Percentiles rank a stretch among this genome's conserved stretches.
phyloP scores from a whole-genome alignment of 2,113 vertebrate genomes.

The Rhinoderma darwinii region DNA sequence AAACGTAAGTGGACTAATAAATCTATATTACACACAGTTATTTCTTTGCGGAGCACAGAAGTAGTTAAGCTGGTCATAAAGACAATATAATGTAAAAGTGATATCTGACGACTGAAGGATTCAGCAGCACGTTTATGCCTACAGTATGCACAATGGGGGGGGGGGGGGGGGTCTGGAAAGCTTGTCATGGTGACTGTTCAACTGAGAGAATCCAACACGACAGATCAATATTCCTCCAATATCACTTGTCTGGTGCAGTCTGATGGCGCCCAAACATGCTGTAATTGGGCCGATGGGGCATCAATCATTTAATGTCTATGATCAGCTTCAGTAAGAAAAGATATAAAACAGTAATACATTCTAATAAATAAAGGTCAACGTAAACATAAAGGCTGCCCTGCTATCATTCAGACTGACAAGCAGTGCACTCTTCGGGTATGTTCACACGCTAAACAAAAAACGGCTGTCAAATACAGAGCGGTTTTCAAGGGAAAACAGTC shows the following conservation, averaged over 20 bases:
- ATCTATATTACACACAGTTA: too few species aligned
- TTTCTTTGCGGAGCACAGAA: too few species aligned
- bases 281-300: background rate
- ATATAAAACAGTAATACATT: background rate
- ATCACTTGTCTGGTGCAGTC: background rate
- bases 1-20: too few species aligned
- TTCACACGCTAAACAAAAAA: too few species aligned
- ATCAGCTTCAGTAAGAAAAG: background rate
- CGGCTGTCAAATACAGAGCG: too few species aligned
- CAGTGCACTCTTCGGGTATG: too few species aligned
- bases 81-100: background rate
- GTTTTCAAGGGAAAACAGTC: too few species aligned
- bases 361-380: background rate
- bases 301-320: background rate
- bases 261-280: background rate
- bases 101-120: background rate
- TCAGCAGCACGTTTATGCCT: too few species aligned
- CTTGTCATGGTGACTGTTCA: background rate
- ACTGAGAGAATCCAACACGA: background rate
- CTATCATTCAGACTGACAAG: background rate
- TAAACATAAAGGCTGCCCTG: background rate
- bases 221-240: background rate
- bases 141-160: too few species aligned
- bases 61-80: too few species aligned
- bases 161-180: background rate